These are phyloP conservation scores for Heliconius eleuchia DNA, from an alignment of 1,140 invertebrate species.

Conservation along the genomic window DNA sequence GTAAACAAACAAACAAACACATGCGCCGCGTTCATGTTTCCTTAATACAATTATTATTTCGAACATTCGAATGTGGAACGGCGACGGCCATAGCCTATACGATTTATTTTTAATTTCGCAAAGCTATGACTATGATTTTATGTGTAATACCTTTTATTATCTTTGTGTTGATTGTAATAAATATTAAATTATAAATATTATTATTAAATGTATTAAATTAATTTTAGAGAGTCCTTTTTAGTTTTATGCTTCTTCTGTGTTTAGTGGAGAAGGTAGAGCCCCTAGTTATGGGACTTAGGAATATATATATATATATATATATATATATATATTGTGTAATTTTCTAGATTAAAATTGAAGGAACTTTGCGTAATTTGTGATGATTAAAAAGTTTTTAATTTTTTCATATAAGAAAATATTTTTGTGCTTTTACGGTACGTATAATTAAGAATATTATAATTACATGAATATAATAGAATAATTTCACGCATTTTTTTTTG, in stretches of 20 bases:
- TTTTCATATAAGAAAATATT: not conserved
- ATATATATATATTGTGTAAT: too few relatives aligned
- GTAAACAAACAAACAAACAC: constrained; percentile 83
- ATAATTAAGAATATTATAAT: not conserved
- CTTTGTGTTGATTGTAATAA: not conserved
- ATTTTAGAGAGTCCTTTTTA: too few relatives aligned
- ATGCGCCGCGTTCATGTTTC: constrained; percentile 82
- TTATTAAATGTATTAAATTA: not conserved
- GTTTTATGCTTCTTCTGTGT: not conserved
- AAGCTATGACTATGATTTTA: constrained; percentile 29
- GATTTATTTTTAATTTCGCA: constrained; percentile 65
- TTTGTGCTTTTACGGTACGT: not conserved
- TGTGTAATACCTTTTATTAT: constrained; percentile 11
- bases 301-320: too few relatives aligned
- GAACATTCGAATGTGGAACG: constrained; percentile 79
- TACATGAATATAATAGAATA: not conserved
- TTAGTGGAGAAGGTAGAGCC: too few relatives aligned
- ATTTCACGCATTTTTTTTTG: not conserved
- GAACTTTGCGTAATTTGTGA: too few relatives aligned
- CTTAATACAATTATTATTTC: constrained; percentile 82
- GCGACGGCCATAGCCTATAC: constrained; percentile 48
- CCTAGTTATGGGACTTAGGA: too few relatives aligned
- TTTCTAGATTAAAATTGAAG: too few relatives aligned
- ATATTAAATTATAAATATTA: not conserved
- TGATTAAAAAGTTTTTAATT: not conserved